These are phyloP conservation scores for Parnassius glacialis DNA, from an alignment of 2,888 invertebrate genomes.

Conservation along the genomic window DNA sequence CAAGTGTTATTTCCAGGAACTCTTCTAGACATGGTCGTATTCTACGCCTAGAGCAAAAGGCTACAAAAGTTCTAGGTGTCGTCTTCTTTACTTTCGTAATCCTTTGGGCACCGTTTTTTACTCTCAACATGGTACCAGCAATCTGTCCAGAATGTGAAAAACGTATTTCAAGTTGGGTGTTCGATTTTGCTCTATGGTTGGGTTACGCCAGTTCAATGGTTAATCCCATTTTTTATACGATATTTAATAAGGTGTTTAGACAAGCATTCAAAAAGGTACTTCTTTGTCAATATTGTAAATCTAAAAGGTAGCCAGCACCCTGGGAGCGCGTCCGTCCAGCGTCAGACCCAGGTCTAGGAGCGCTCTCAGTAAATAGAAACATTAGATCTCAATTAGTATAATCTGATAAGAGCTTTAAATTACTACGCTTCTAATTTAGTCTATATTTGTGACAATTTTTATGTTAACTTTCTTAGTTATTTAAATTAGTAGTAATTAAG, in stretches of 20 bases:
- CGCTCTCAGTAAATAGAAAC: constrained; percentile 75
- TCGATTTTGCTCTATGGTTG: constrained; percentile 94
- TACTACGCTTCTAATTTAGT: constrained; percentile 16
- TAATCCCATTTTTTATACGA: constrained; percentile 97
- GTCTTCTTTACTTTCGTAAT: constrained; percentile 97
- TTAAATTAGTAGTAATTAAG: too few species aligned
- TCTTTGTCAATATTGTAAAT: constrained; percentile 86
- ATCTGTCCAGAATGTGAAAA: constrained; percentile 91
- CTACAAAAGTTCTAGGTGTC: constrained; percentile 96
- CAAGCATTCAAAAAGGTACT: constrained; percentile 94
- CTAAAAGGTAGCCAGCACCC: constrained; percentile 73
- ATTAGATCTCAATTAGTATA: constrained; percentile 71
- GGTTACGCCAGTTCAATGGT: constrained; percentile 97
- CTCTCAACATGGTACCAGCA: constrained; percentile 91
- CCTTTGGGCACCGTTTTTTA: constrained; percentile 97
- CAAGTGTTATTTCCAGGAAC: constrained; percentile 90
- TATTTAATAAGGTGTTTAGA: constrained; percentile 96
- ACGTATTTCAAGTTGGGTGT: constrained; percentile 87
- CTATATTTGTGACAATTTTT: neutral
- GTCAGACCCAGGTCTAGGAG: constrained; percentile 69
- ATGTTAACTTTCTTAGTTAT: too few species aligned
- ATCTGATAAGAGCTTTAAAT: constrained; percentile 55
- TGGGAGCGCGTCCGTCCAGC: constrained; percentile 74
- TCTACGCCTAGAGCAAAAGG: constrained; percentile 95
- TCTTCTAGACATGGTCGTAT: constrained; percentile 91